Conservation (phyloP, 2,113 vertebrate species). For the Psittacula cyanocephala region DNA sequence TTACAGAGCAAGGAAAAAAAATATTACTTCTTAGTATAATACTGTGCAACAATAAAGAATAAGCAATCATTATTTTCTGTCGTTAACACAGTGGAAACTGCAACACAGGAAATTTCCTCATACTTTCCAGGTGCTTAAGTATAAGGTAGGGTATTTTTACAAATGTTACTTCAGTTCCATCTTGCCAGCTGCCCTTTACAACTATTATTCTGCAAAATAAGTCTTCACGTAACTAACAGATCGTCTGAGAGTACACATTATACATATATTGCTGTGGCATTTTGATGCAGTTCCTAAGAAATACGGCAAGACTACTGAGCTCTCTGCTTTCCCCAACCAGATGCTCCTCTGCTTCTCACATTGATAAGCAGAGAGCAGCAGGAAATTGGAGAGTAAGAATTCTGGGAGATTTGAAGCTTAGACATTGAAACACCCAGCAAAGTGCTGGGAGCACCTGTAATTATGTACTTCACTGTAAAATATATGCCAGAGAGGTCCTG, state of each 20-base stretch:
- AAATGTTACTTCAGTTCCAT: neutral
- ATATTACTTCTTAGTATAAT: neutral
- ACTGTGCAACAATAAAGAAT: neutral
- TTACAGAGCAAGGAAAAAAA: neutral
- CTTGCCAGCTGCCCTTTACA: neutral
- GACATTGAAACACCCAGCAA: neutral
- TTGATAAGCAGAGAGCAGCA: neutral
- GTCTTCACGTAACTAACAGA: neutral
- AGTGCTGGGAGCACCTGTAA: neutral
- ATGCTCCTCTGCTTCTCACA: neutral
- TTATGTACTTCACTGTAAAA: neutral
- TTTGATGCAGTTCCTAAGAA: neutral
- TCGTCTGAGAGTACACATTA: accelerated
- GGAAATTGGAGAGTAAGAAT: neutral
- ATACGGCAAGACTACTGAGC: neutral
- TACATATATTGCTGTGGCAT: neutral
- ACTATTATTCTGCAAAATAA: neutral
- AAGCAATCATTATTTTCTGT: neutral
- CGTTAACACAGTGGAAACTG: neutral
- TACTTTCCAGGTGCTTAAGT: neutral
- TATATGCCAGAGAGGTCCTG: too few species aligned
- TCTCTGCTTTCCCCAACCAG: neutral
- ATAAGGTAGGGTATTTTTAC: neutral
- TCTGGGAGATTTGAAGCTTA: neutral
- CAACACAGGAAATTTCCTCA: neutral